Conservation (phyloP, 2,888 invertebrate genomes). For the Carterocephalus palaemon region DNA sequence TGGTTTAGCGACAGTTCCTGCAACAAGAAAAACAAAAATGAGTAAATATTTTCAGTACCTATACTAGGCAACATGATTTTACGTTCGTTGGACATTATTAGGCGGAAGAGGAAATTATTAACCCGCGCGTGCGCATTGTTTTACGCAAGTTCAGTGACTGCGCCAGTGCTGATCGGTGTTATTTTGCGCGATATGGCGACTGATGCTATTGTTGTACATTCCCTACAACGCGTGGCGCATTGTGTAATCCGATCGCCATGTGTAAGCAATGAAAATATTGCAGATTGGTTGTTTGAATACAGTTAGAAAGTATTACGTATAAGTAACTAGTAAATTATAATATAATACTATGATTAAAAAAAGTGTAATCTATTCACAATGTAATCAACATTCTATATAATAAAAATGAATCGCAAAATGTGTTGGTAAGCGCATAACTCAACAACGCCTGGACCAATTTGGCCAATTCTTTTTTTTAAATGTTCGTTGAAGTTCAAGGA, state of each 20-base stretch:
- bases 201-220: conserved; percentile 48
- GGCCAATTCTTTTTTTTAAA: no score
- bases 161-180: conserved; percentile 50
- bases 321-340: conserved; percentile 1
- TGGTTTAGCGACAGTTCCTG: conserved; percentile 62
- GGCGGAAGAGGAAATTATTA: conserved; percentile 60
- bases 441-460: no score
- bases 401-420: no score
- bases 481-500: no score
- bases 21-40: conserved; percentile 48
- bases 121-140: conserved; percentile 60
- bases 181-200: conserved; percentile 52
- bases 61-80: conserved; percentile 3
- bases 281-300: conserved; percentile 26
- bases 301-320: conserved; percentile 28
- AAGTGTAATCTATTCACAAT: no score
- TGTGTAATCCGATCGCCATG: conserved; percentile 36
- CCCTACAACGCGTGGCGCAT: conserved; percentile 36
- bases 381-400: no score
- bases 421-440: no score
- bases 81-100: conserved; percentile 28
- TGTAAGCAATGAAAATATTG: conserved; percentile 30
- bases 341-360: no score
- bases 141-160: conserved; percentile 64
- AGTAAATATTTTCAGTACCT: conserved; percentile 5